phyloP scores from a whole-genome alignment of 2,797 vertebrate genomes.

The Triplophysa bombifrons region DNA sequence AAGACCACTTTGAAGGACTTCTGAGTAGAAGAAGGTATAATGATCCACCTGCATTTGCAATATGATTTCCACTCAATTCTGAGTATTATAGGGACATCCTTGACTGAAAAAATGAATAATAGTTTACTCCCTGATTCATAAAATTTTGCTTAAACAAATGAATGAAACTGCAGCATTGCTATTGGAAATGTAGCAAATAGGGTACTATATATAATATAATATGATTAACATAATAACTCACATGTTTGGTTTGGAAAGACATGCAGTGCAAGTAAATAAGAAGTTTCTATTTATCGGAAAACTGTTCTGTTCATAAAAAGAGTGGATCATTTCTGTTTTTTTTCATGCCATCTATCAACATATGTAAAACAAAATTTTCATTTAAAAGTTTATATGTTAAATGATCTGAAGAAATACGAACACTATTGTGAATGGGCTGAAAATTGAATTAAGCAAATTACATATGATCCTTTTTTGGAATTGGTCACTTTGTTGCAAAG shows the following conservation, averaged over 20 bases:
- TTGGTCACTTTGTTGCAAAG: background rate
- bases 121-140: too few species aligned
- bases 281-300: too few species aligned
- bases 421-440: background rate
- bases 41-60: conserved; percentile 1
- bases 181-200: too few species aligned
- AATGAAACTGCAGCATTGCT: too few species aligned
- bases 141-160: too few species aligned
- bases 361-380: background rate
- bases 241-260: too few species aligned
- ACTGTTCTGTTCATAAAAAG: too few species aligned
- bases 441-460: background rate
- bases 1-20: conserved; percentile 52
- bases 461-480: background rate
- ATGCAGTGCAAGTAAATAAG: too few species aligned
- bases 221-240: too few species aligned
- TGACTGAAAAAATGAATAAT: too few species aligned
- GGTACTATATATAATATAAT: too few species aligned
- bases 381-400: background rate
- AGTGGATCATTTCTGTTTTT: background rate
- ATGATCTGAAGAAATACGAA: background rate
- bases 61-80: background rate
- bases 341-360: background rate
- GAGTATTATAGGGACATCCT: background rate
- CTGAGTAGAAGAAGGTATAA: conserved; percentile 30